These are phyloP conservation scores for Parus major DNA, from an alignment of 2,113 vertebrate species.

Conservation along the genomic window DNA sequence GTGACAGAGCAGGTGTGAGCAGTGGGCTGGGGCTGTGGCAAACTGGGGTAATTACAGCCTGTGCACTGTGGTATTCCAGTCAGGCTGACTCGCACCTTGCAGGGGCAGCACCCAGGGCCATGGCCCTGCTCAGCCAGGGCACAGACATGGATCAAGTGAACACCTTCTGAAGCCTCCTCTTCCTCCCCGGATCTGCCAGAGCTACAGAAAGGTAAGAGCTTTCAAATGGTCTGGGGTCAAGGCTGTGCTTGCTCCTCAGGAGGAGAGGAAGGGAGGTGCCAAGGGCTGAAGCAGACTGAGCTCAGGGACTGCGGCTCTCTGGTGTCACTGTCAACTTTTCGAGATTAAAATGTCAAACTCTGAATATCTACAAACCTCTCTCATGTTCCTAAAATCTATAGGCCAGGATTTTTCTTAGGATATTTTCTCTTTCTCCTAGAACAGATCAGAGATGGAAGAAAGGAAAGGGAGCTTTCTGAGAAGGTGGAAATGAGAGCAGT, in stretches of 20 bases:
- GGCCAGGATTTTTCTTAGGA: neutral
- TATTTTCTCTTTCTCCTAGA: neutral
- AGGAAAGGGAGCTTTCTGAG: neutral
- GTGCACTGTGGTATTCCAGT: neutral
- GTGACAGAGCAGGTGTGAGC: conserved; percentile 8
- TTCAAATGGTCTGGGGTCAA: neutral
- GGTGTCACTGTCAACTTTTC: neutral
- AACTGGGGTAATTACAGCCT: conserved; percentile 35
- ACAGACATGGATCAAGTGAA: neutral
- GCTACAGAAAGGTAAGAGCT: conserved; percentile 43
- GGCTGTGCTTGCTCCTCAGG: neutral
- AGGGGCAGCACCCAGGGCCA: neutral
- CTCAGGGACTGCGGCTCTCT: rapidly evolving
- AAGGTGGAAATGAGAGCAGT: neutral
- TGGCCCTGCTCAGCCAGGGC: neutral
- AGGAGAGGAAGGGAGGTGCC: neutral
- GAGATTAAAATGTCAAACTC: neutral
- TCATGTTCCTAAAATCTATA: neutral
- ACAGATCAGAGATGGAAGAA: neutral
- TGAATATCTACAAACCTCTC: neutral
- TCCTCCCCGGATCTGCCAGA: neutral
- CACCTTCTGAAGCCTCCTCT: neutral
- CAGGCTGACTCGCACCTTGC: neutral
- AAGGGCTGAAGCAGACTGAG: neutral
- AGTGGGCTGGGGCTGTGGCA: neutral